phyloP scores from a whole-genome alignment of 2,888 invertebrate genomes.

The Epiblema foenella region DNA sequence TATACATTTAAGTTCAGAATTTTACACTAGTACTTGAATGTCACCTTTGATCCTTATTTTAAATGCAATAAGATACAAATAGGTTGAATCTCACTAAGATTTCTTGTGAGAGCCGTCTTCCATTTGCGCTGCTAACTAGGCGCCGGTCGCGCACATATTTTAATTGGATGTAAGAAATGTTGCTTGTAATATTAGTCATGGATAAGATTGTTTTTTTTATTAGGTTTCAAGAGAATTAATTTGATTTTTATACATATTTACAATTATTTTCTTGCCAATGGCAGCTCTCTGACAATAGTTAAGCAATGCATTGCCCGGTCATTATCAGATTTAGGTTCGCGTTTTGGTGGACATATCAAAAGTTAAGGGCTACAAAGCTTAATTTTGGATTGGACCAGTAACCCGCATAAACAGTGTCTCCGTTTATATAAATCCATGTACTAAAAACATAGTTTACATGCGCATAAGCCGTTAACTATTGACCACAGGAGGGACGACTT shows the following conservation, averaged over 20 bases:
- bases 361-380: too few species aligned
- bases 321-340: too few species aligned
- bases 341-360: too few species aligned
- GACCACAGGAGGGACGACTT: too few species aligned
- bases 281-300: conserved; percentile 51
- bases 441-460: too few species aligned
- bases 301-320: not conserved
- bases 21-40: not conserved
- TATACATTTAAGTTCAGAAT: conserved; percentile 19
- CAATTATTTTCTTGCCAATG: conserved; percentile 50
- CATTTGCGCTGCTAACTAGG: conserved; percentile 7
- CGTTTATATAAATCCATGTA: too few species aligned
- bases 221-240: not conserved
- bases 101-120: conserved; percentile 23
- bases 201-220: conserved; percentile 11
- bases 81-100: conserved; percentile 13
- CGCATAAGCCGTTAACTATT: too few species aligned
- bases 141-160: not conserved
- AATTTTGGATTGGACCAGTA: too few species aligned
- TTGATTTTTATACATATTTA: not conserved
- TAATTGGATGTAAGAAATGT: conserved; percentile 7
- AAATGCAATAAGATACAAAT: conserved; percentile 16
- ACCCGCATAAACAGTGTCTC: too few species aligned
- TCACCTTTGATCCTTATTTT: conserved; percentile 3
- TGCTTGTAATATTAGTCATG: conserved; percentile 25